Conservation (phyloP, 2,113 vertebrate species). For the Acanthochromis polyacanthus region DNA sequence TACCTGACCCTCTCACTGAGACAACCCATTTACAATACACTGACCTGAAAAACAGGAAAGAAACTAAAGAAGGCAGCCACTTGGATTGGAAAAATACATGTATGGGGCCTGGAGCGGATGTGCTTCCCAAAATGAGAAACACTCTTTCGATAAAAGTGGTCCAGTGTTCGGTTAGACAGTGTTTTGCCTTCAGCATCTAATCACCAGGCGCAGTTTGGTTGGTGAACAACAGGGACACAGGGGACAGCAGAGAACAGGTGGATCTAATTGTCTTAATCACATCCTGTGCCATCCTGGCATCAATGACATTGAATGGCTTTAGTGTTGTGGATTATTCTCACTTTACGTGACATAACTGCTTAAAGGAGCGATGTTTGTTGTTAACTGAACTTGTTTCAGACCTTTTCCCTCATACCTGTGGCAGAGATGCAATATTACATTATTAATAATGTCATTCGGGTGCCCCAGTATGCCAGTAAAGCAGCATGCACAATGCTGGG, state of each 20-base stretch:
- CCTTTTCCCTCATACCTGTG: background rate
- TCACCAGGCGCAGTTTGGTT: background rate
- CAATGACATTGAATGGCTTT: slow-evolving; percentile 25
- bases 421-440: slow-evolving; percentile 14
- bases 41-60: background rate
- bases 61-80: background rate
- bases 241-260: slow-evolving; percentile 36
- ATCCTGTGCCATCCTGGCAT: slow-evolving; percentile 17
- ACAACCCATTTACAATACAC: background rate
- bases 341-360: slow-evolving; percentile 21
- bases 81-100: background rate
- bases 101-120: background rate
- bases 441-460: slow-evolving; percentile 19
- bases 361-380: slow-evolving; percentile 6
- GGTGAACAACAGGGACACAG: slow-evolving; percentile 11
- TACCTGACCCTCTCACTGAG: slow-evolving; percentile 15
- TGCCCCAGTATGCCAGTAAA: slow-evolving; percentile 14
- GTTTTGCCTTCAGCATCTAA: slow-evolving; percentile 4
- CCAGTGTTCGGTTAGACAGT: background rate
- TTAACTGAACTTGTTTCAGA: background rate
- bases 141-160: background rate
- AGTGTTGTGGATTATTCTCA: background rate
- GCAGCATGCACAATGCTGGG: background rate
- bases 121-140: background rate
- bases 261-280: slow-evolving; percentile 57